phyloP scores from a whole-genome alignment of 1,140 invertebrate species.

The Colletes gigas region DNA sequence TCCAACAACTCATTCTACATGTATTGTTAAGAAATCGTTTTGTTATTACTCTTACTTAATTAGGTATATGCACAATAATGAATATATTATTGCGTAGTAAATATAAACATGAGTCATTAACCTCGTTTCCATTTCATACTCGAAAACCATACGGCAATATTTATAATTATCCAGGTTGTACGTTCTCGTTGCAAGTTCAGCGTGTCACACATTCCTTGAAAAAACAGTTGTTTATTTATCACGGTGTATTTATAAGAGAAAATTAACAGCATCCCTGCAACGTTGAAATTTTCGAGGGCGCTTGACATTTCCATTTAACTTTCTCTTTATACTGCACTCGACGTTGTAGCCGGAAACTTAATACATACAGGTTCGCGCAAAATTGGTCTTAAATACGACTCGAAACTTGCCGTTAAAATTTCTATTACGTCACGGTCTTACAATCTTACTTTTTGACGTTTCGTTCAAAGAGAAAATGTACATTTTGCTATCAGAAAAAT shows the following conservation, averaged over 20 bases:
- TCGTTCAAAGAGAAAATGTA: neutral
- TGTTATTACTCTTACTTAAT: no score
- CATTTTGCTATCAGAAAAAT: neutral
- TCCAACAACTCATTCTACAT: no score
- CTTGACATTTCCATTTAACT: slow-evolving; percentile 36
- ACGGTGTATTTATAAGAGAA: neutral
- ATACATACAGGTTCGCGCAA: neutral
- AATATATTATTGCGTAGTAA: no score
- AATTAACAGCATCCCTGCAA: neutral
- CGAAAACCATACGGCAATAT: neutral
- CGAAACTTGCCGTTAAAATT: neutral
- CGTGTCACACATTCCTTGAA: neutral
- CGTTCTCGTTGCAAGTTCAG: neutral
- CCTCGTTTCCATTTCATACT: neutral
- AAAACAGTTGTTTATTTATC: slow-evolving; percentile 11
- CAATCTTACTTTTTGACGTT: neutral
- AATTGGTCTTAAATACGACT: neutral
- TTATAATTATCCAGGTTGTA: neutral
- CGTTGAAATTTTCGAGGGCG: slow-evolving; percentile 12
- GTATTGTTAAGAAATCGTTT: no score
- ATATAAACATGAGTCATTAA: no score
- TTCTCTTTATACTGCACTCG: neutral
- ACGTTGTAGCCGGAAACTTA: neutral
- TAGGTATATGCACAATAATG: no score
- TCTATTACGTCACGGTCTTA: neutral